These are phyloP conservation scores for Lepidochrysops patricia DNA, from an alignment of 2,888 invertebrate genomes.

Conservation along the genomic window DNA sequence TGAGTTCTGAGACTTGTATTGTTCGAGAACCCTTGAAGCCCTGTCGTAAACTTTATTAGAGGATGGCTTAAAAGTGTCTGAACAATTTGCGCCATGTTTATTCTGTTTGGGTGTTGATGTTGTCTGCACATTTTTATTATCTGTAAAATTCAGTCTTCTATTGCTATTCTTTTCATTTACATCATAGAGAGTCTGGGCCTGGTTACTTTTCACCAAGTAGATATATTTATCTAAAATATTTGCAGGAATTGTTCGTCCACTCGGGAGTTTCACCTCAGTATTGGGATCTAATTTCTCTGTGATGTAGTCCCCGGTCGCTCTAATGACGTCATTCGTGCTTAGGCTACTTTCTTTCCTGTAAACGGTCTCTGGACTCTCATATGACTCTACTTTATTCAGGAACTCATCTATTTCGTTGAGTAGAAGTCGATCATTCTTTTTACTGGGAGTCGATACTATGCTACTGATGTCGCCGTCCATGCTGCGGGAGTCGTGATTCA, in stretches of 20 bases:
- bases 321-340: constrained; percentile 53
- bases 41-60: constrained; percentile 61
- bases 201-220: constrained; percentile 55
- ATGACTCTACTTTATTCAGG: constrained; percentile 59
- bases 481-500: constrained; percentile 42
- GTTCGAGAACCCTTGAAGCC: constrained; percentile 59
- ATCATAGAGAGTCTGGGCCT: constrained; percentile 20
- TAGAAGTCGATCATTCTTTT: constrained; percentile 59
- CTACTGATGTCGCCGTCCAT: constrained; percentile 69
- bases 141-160: constrained; percentile 50
- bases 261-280: constrained; percentile 47
- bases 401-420: constrained; percentile 68
- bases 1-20: constrained; percentile 52
- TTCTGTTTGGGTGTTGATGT: constrained; percentile 59
- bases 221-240: constrained; percentile 61
- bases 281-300: constrained; percentile 47
- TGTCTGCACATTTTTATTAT: constrained; percentile 53
- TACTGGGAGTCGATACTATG: constrained; percentile 60
- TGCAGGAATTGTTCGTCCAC: constrained; percentile 48
- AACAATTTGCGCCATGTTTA: constrained; percentile 29
- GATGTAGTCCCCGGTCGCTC: constrained; percentile 58
- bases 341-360: constrained; percentile 35
- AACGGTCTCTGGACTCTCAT: constrained; percentile 53
- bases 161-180: constrained; percentile 40
- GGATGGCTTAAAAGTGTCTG: constrained; percentile 50